Conservation (phyloP, 1,140 invertebrate genomes). For the Brachionus plicatilis region DNA sequence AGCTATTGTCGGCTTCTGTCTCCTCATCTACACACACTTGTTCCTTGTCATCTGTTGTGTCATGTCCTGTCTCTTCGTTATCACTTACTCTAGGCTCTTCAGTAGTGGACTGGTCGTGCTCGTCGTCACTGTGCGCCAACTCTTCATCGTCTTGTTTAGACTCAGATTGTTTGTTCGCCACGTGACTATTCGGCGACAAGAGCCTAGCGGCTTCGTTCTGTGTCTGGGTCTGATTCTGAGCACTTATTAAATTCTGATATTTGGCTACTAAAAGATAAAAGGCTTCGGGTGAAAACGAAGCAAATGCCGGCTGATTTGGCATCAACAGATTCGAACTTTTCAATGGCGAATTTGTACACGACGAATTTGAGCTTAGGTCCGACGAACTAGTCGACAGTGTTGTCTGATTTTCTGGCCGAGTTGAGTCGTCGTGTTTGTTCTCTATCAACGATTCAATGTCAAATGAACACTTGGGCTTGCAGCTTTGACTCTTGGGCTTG, state of each 20-base stretch:
- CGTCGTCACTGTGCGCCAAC: neutral
- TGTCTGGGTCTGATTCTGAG: neutral
- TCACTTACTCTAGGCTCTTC: neutral
- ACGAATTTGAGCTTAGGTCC: conserved; percentile 17
- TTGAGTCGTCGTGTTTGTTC: neutral
- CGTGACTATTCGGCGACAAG: neutral
- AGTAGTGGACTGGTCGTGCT: neutral
- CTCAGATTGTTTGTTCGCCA: neutral
- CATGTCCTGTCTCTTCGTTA: neutral
- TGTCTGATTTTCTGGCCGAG: neutral
- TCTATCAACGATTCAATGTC: conserved; percentile 38
- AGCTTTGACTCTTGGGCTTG: neutral
- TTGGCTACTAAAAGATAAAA: conserved; percentile 32
- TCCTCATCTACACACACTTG: neutral
- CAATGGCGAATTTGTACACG: conserved; percentile 21
- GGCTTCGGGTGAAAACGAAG: conserved; percentile 11
- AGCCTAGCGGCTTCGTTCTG: neutral
- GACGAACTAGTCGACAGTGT: conserved; percentile 13
- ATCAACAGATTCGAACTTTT: neutral
- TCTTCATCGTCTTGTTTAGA: neutral
- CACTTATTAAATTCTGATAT: conserved; percentile 18
- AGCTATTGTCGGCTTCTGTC: neutral
- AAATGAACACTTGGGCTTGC: conserved; percentile 12
- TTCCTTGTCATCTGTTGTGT: neutral
- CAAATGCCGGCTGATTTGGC: neutral